Evolutionary conservation across 2,113 vertebrate genomes (phyloP), one percentile per base, ranked within the genome.

Genomic region (Rhagologus leucostigma): DNA sequence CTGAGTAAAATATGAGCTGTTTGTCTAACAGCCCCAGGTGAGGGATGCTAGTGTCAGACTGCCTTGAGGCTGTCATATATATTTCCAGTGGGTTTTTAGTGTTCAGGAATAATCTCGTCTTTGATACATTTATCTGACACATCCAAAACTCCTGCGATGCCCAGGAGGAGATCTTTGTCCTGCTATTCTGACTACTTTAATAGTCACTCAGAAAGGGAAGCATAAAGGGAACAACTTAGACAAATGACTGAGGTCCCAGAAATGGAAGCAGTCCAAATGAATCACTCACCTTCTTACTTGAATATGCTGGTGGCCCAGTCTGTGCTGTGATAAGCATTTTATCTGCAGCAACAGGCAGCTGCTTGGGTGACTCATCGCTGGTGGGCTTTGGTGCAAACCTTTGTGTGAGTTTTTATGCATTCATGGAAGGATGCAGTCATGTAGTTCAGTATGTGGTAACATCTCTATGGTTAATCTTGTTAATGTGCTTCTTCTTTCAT

Each of bases 1-100:
- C 69, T 21, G 71, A 75, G 84, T 95, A 96, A 94, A 96, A 89
- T 94, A 95, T 76, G 92, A 96, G 74, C 93, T 96, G 79, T 95
- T 96, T 96, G 68, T 90, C 68, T 93, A 95, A 71, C 85, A 74
- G 76, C 49, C 88, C 47, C 88, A 96, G 68, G 69, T 91, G 95
- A 97, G 76, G 57, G 90, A 90, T 84, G 44, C 83, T 88, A 29
- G 60, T 88, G 93, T 93, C 88, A 93, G 73, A 39, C 79, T 68
- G 90, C 88, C 79, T 90, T 90, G 60, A 79, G 85, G 52, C 69
- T 87, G 68, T 93, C 93, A 84, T 84, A 74, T 83, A 15, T 81
- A 92, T 89, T 94, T 96, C 93, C 86, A 93, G 47, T 75, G 71
- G 64, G 56, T 35, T 88, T 93, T 90, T 87, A 71, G n/a, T 5